Evolutionary conservation across 2,888 invertebrate species (phyloP).

Genomic region (Andrena marginata): DNA sequence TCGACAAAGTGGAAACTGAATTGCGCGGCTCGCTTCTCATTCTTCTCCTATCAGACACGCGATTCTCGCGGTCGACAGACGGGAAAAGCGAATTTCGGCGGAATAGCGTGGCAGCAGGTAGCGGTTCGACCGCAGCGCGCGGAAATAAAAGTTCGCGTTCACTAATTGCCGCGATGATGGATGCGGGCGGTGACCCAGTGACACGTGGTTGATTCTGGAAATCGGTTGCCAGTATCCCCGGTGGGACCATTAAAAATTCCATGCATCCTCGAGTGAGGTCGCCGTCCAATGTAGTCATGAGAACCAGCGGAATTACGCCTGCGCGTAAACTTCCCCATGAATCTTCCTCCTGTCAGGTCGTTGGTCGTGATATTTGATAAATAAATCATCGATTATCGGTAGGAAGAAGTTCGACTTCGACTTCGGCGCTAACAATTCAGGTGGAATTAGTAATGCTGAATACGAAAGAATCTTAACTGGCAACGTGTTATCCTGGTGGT

Average conservation of each 20-base stretch:
- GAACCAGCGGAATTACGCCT: slow-evolving; percentile 62
- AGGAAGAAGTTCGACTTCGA: slow-evolving; percentile 28
- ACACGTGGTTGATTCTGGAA: slow-evolving; percentile 68
- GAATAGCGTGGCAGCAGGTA: slow-evolving; percentile 3
- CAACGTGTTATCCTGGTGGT: too few species aligned
- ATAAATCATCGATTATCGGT: slow-evolving; percentile 56
- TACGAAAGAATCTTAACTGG: neutral
- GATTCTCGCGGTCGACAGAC: slow-evolving; percentile 57
- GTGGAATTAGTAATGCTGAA: too few species aligned
- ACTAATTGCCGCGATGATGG: slow-evolving; percentile 72
- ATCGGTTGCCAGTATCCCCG: slow-evolving; percentile 58
- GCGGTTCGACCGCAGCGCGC: neutral
- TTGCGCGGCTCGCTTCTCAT: slow-evolving; percentile 52
- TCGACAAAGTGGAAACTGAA: slow-evolving; percentile 48
- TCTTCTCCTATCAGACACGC: slow-evolving; percentile 58
- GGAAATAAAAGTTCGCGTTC: slow-evolving; percentile 68
- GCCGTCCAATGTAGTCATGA: slow-evolving; percentile 48
- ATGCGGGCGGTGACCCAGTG: slow-evolving; percentile 71
- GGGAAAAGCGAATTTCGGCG: slow-evolving; percentile 3
- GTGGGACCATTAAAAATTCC: slow-evolving; percentile 75
- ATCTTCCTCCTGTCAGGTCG: slow-evolving; percentile 36
- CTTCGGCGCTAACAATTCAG: neutral
- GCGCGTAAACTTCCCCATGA: slow-evolving; percentile 54
- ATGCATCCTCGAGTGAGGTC: slow-evolving; percentile 74
- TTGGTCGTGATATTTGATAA: slow-evolving; percentile 43